Conservation (phyloP, 2,113 vertebrate genomes). For the chimpanzee (Pan troglodytes) region NHGRI_mPanTro3-v2.1_pri NC_072409.2:107995501-107996000, state of each 20-base stretch:
- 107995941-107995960: slow-evolving; percentile 35
- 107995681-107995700: neutral
- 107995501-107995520: neutral
- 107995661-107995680: neutral
- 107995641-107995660: neutral
- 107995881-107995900: slow-evolving; percentile 49
- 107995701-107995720: neutral
- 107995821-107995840: neutral
- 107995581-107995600: neutral
- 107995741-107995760: neutral
- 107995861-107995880: neutral
- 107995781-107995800: neutral
- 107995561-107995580: neutral
- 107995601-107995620: neutral
- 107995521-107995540: neutral
- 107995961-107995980: slow-evolving; percentile 22
- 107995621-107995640: neutral
- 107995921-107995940: neutral
- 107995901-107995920: neutral
- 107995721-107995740: neutral
- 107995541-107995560: neutral
- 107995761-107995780: neutral
- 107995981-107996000: neutral
- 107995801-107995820: neutral
- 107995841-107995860: neutral